Base-by-base conservation (phyloP, 2,888 invertebrate species). In the Mythimna ferrago region DNA sequence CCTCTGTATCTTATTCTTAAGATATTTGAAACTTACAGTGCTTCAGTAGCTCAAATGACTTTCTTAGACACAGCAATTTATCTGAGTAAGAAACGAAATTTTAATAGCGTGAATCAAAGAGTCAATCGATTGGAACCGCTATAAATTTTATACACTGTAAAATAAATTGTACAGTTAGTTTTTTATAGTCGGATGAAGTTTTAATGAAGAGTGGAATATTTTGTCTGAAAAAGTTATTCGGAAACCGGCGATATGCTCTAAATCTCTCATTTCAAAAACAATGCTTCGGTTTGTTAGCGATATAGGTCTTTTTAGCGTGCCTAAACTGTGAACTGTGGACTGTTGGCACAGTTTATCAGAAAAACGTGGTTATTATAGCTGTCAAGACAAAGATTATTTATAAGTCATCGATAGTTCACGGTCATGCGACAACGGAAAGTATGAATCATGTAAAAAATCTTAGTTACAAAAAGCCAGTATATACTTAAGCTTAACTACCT, bases 161-260 rank as follows among this genome's bases (percentile, higher is more conserved):
- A 53, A 21, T 5, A 32, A 32, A 63, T 32, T 66, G 11, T 67
- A 35, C 32, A 56, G 57, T 60, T 60, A 5, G 16, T 66, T 66
- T 58, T 48, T 71, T 66, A 63, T 44, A 38, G 63, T 60, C 35
- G 2, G 16, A 41, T 44, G 21, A 48, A 65, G 26, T 66, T 78
- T 44, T n/a, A 56, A 53, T 76, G 54, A 53, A 38, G 19, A 66
- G 32, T 57, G n/a, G 14, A 81, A 66, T 77, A 62, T 62, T 74
- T 63, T 11, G 35, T 64, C 63, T 63, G 41, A 60, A 71, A 54
- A 58, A 65, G 11, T 51, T 66, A 71, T 79, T 67, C 19, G 26
- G 54, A 72, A 64, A 72, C 66, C 67, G 79, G 80, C 74, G 83
- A 82, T 82, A 73, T 68, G 83, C 80, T 82, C 79, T 79, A 82